Conservation (phyloP, 2,888 invertebrate genomes). For the Sphaerophoria rueppellii region DNA sequence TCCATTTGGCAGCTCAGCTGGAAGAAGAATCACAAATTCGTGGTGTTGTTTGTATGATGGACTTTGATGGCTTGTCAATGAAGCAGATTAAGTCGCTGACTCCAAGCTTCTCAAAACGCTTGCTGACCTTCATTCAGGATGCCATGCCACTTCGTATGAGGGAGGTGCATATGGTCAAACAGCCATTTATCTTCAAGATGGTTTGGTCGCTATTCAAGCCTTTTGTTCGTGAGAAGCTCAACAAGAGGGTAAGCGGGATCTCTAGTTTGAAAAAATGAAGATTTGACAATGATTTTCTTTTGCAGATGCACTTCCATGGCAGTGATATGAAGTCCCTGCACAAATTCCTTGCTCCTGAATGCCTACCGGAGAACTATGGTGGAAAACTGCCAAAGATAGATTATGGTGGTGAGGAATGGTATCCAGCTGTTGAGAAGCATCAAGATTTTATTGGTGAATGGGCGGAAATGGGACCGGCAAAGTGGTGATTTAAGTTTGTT, state of each 20-base stretch:
- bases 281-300: conserved; percentile 24
- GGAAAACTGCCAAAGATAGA: conserved; percentile 89
- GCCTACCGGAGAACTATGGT: conserved; percentile 90
- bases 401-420: conserved; percentile 91
- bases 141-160: conserved; percentile 93
- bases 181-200: conserved; percentile 92
- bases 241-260: conserved; percentile 86
- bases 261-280: too few species aligned
- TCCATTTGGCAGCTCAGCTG: conserved; percentile 90
- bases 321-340: conserved; percentile 90
- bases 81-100: conserved; percentile 87
- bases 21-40: conserved; percentile 91
- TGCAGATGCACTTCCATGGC: conserved; percentile 92
- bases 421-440: conserved; percentile 86
- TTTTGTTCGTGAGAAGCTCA: conserved; percentile 90
- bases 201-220: conserved; percentile 94
- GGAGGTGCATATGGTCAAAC: conserved; percentile 93
- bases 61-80: conserved; percentile 90
- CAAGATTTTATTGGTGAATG: conserved; percentile 87
- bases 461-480: conserved; percentile 87
- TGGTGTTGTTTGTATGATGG: conserved; percentile 92
- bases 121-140: conserved; percentile 92
- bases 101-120: conserved; percentile 89
- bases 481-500: conserved; percentile 79
- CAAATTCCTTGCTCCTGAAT: conserved; percentile 86